Evolutionary conservation across 2,888 invertebrate species (phyloP).

Genomic region (Acanthosepion pharaonis): DNA sequence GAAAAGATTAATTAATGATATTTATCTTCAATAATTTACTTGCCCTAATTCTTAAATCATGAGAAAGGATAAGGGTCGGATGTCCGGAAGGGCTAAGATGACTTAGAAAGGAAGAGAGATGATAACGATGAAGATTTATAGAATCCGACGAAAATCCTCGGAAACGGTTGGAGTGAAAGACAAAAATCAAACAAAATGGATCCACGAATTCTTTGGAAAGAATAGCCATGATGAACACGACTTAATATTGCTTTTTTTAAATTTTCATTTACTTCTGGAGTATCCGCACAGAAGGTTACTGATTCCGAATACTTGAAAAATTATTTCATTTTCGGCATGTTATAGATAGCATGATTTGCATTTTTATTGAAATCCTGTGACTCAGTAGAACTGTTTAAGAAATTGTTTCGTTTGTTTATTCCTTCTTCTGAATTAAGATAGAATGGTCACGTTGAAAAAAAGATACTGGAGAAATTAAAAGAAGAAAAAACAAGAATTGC

Average conservation of each 20-base stretch:
- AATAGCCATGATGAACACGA: background rate
- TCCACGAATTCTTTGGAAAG: background rate
- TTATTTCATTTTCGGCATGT: background rate
- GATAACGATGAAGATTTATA: background rate
- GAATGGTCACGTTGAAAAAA: background rate
- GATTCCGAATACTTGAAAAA: background rate
- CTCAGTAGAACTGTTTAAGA: background rate
- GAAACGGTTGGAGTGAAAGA: background rate
- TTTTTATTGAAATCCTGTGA: background rate
- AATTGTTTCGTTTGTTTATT: background rate
- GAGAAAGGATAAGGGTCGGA: background rate
- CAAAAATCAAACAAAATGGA: background rate
- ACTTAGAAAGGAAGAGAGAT: background rate
- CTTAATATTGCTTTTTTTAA: background rate
- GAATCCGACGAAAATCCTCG: background rate
- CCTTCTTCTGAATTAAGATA: background rate
- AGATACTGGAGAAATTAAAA: background rate
- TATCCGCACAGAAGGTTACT: background rate
- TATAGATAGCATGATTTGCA: background rate
- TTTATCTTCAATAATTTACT: background rate
- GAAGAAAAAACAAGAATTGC: background rate
- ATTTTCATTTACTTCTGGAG: background rate
- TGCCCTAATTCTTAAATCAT: background rate
- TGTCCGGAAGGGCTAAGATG: background rate
- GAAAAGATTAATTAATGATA: conserved; percentile 22